These are phyloP conservation scores for Drosophila repleta DNA, from an alignment of 1,140 invertebrate species.

Conservation along the genomic window DNA sequence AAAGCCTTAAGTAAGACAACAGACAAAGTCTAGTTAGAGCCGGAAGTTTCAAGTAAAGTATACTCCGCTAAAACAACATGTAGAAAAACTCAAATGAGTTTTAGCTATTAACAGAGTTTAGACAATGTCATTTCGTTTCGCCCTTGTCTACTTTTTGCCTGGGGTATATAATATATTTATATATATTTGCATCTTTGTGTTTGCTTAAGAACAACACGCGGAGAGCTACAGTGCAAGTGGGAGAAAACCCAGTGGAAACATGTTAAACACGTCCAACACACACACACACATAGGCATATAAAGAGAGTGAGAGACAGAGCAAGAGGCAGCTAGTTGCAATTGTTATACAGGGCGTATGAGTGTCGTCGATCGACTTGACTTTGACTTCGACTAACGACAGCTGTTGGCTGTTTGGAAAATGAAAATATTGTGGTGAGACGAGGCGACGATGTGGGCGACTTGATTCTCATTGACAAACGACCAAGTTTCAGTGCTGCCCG, in stretches of 20 bases:
- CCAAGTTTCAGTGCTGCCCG: slow-evolving; percentile 21
- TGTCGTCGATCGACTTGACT: slow-evolving; percentile 63
- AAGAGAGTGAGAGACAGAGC: not conserved
- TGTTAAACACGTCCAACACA: slow-evolving; percentile 68
- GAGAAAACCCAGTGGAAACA: slow-evolving; percentile 52
- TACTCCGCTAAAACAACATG: no score
- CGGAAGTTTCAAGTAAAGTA: no score
- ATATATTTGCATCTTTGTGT: not conserved
- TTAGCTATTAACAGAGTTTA: not conserved
- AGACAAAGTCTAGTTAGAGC: no score
- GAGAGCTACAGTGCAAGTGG: slow-evolving; percentile 36
- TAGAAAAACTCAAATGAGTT: no score
- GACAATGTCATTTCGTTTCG: not conserved
- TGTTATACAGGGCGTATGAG: slow-evolving; percentile 68
- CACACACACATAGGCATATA: slow-evolving; percentile 16
- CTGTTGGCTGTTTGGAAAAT: slow-evolving; percentile 52
- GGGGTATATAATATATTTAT: not conserved
- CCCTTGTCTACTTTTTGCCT: not conserved
- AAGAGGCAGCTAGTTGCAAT: not conserved
- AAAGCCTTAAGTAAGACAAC: no score
- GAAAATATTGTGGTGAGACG: slow-evolving; percentile 39
- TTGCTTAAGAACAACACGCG: not conserved
- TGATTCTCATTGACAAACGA: slow-evolving; percentile 24
- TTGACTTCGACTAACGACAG: slow-evolving; percentile 46
- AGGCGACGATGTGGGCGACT: slow-evolving; percentile 7